Evolutionary conservation across 2,888 invertebrate genomes (phyloP).

Genomic region (Caenorhabditis sulstoni): DNA sequence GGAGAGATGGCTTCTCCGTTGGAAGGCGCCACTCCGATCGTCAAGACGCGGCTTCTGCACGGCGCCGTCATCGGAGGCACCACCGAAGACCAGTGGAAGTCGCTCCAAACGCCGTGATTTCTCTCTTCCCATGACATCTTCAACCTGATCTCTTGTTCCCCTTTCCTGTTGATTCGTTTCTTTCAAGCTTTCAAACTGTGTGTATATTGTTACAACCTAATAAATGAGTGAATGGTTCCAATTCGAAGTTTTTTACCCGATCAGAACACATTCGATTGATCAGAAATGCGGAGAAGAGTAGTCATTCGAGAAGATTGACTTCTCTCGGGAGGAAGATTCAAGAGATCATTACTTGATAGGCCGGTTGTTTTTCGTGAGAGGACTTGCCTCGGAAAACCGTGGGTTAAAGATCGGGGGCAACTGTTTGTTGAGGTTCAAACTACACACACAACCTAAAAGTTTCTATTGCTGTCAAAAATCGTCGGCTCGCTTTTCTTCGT

Average conservation of each 20-base stretch:
- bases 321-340: neutral
- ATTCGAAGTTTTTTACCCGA: neutral
- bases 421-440: neutral
- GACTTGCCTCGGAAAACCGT: neutral
- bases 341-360: neutral
- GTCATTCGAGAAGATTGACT: no score
- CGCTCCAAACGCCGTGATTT: slow-evolving; percentile 52
- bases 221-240: slow-evolving; percentile 35
- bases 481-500: no score
- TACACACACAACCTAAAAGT: neutral
- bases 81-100: slow-evolving; percentile 58
- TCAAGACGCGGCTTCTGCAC: slow-evolving; percentile 42
- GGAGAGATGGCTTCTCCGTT: slow-evolving; percentile 51
- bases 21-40: slow-evolving; percentile 54
- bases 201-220: slow-evolving; percentile 49
- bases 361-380: no score
- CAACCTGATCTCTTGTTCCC: neutral
- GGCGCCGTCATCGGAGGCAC: slow-evolving; percentile 61
- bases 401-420: neutral
- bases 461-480: no score
- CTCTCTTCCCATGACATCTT: slow-evolving; percentile 6
- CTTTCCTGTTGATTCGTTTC: slow-evolving; percentile 35
- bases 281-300: no score
- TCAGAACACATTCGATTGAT: neutral
- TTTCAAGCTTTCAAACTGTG: slow-evolving; percentile 29